These are phyloP conservation scores for Mechanitis mazaeus DNA, from an alignment of 2,888 invertebrate genomes.

Conservation along the genomic window DNA sequence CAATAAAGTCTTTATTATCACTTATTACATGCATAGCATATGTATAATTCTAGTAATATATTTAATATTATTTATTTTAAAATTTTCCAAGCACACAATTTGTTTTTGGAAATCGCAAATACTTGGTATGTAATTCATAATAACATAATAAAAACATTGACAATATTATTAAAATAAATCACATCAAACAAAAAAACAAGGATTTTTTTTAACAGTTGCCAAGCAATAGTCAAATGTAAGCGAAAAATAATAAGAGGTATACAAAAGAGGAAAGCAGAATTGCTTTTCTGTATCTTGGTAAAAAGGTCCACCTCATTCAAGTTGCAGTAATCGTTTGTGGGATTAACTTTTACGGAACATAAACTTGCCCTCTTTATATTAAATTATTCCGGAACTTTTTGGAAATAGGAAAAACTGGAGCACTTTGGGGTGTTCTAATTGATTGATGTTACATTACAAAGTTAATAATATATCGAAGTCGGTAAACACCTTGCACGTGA, in stretches of 20 bases:
- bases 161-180: too few species aligned
- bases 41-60: too few species aligned
- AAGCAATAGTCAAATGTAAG: too few species aligned
- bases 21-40: too few species aligned
- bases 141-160: too few species aligned
- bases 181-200: too few species aligned
- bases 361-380: conserved; percentile 61
- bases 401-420: conserved; percentile 38
- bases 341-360: conserved; percentile 58
- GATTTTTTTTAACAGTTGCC: too few species aligned
- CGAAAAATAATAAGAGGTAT: conserved; percentile 6
- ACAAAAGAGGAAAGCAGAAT: conserved; percentile 24
- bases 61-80: too few species aligned
- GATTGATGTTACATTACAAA: conserved; percentile 49
- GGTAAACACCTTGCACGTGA: not conserved
- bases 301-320: conserved; percentile 32
- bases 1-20: too few species aligned
- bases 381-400: conserved; percentile 60
- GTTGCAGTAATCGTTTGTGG: conserved; percentile 49
- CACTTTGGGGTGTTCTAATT: conserved; percentile 51
- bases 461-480: not conserved
- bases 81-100: too few species aligned
- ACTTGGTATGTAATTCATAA: too few species aligned
- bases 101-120: too few species aligned
- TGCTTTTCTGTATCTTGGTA: conserved; percentile 32